phyloP scores from a whole-genome alignment of 2,888 invertebrate species.

The Augiades crinisus region DNA sequence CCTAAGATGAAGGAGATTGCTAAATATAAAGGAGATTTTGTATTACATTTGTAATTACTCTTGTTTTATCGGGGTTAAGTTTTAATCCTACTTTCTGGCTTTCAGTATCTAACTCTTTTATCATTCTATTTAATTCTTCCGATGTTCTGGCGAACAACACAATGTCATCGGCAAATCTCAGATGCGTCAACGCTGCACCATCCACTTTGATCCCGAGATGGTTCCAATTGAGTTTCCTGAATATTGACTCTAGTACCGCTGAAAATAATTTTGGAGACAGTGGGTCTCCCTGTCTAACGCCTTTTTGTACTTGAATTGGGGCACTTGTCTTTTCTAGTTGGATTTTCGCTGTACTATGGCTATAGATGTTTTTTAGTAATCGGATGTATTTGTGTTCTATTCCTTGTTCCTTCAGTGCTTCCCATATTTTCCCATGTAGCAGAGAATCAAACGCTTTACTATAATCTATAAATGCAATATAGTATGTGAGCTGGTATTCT shows the following conservation, averaged over 20 bases:
- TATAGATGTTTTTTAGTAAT: conserved; percentile 30
- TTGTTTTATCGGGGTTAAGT: conserved; percentile 30
- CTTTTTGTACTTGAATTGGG: conserved; percentile 30
- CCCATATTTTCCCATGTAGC: conserved; percentile 30
- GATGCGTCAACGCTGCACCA: conserved; percentile 30
- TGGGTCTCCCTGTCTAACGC: too few relatives aligned
- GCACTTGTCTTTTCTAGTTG: conserved; percentile 23
- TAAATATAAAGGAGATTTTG: too few relatives aligned
- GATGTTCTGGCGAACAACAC: conserved; percentile 33
- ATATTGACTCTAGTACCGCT: conserved; percentile 29
- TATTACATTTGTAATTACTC: conserved; percentile 27
- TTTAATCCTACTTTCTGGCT: conserved; percentile 31
- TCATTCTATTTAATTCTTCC: conserved; percentile 28
- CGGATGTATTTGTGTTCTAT: conserved; percentile 33
- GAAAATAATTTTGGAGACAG: conserved; percentile 32
- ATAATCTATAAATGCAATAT: conserved; percentile 33
- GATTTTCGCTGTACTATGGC: conserved; percentile 27
- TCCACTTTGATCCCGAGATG: conserved; percentile 25
- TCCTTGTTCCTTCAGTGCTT: conserved; percentile 31
- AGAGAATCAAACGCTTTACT: conserved; percentile 35
- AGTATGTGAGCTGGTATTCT: conserved; percentile 20
- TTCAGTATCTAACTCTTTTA: conserved; percentile 32
- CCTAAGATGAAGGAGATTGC: too few relatives aligned
- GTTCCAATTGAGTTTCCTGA: conserved; percentile 16
- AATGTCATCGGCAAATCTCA: conserved; percentile 36